Percentiles rank a stretch among this genome's conserved stretches.
Evolutionary conservation across 2,888 invertebrate genomes (phyloP).

Genomic region (Charanyca ferruginea): DNA sequence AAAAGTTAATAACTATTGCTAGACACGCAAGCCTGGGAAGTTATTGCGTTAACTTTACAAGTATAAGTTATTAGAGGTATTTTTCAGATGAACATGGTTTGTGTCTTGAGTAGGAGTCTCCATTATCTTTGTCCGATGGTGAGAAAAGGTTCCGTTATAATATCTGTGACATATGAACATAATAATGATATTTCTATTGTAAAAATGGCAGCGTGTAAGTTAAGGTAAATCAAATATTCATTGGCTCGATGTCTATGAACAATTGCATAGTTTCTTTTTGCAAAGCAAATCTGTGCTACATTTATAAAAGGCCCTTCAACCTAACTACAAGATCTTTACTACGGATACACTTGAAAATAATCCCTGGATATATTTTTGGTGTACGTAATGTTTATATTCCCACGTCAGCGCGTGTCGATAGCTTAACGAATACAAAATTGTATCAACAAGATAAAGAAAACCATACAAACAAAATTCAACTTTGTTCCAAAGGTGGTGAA

Average conservation of each 20-base stretch:
- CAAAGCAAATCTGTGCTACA: not conserved
- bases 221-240: not conserved
- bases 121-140: not conserved
- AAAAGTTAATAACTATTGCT: slow-evolving; percentile 49
- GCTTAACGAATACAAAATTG: slow-evolving; percentile 69
- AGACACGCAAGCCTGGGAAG: slow-evolving; percentile 46
- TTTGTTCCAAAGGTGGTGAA: slow-evolving; percentile 58
- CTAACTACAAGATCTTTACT: slow-evolving; percentile 62
- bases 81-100: slow-evolving; percentile 18
- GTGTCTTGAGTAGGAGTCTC: slow-evolving; percentile 15
- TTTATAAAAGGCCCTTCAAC: slow-evolving; percentile 19
- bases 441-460: slow-evolving; percentile 55
- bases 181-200: not conserved
- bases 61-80: slow-evolving; percentile 40
- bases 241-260: not conserved
- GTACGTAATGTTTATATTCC: slow-evolving; percentile 84
- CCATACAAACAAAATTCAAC: slow-evolving; percentile 59
- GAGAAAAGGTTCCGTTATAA: not conserved
- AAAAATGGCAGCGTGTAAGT: not conserved
- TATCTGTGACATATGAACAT: slow-evolving; percentile 1
- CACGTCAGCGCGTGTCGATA: slow-evolving; percentile 85
- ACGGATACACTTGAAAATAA: slow-evolving; percentile 72
- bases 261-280: not conserved
- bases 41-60: slow-evolving; percentile 46
- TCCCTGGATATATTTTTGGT: slow-evolving; percentile 73